Evolutionary conservation across 2,797 vertebrate genomes (phyloP).

Genomic region (Chaenodraco wilsoni): DNA sequence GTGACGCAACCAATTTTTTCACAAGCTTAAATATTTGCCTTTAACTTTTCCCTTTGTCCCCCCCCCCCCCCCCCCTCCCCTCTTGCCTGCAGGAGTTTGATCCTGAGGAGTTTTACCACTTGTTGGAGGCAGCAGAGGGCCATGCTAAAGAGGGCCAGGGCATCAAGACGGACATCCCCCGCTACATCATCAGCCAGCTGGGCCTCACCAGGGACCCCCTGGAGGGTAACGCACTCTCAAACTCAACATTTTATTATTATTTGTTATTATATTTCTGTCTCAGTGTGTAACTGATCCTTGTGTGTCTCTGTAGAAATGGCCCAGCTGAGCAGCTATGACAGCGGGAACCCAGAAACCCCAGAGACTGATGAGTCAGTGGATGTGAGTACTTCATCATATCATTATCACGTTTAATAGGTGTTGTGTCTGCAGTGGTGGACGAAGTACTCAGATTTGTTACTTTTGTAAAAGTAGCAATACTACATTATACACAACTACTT

Average conservation of each 20-base stretch:
- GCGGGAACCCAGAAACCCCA: slow-evolving; percentile 91
- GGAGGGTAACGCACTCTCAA: slow-evolving; percentile 83
- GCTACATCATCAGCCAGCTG: slow-evolving; percentile 97
- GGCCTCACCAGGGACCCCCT: slow-evolving; percentile 96
- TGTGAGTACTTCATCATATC: slow-evolving; percentile 77
- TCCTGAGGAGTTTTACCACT: slow-evolving; percentile 97
- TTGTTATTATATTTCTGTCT: neutral
- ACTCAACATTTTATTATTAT: neutral
- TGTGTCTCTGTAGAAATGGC: slow-evolving; percentile 89
- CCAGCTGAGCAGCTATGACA: slow-evolving; percentile 96
- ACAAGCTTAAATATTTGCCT: neutral
- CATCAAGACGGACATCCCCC: slow-evolving; percentile 96
- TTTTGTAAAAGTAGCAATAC: too few relatives aligned
- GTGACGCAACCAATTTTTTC: neutral
- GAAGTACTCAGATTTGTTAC: too few relatives aligned
- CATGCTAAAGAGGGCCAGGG: slow-evolving; percentile 97
- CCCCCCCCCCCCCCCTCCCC: neutral
- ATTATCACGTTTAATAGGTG: neutral
- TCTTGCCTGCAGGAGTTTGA: slow-evolving; percentile 90
- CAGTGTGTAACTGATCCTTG: neutral
- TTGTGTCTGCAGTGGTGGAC: neutral
- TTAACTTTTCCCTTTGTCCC: neutral
- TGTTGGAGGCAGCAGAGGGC: slow-evolving; percentile 96
- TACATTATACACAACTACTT: too few relatives aligned
- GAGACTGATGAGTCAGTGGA: slow-evolving; percentile 94